Percentiles rank a stretch among this genome's conserved stretches.
Evolutionary conservation across 2,113 vertebrate genomes (phyloP).

Genomic region (Oxyruncus cristatus): DNA sequence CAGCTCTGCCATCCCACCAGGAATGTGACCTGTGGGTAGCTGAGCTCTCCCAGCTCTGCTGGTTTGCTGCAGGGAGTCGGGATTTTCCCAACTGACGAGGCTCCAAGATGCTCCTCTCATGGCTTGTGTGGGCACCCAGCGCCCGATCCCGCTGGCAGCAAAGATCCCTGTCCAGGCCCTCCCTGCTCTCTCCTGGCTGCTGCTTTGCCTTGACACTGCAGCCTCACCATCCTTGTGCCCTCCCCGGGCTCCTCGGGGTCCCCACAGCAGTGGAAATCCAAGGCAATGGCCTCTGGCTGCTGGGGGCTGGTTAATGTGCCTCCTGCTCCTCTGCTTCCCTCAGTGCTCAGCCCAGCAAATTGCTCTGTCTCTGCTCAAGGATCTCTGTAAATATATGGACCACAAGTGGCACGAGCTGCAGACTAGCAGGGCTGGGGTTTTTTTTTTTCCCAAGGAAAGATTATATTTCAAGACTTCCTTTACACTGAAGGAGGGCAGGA

Average conservation of each 20-base stretch:
- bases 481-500: neutral
- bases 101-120: neutral
- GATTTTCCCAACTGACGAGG: neutral
- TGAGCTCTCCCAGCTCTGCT: neutral
- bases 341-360: neutral
- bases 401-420: neutral
- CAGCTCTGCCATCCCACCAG: neutral
- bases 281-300: neutral
- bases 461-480: neutral
- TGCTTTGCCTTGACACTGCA: neutral
- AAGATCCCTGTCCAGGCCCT: neutral
- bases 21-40: neutral
- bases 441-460: neutral
- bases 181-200: neutral
- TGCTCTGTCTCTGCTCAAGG: conserved; percentile 41
- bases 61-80: neutral
- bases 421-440: neutral
- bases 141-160: fast-evolving
- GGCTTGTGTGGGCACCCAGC: neutral
- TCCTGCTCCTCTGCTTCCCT: neutral
- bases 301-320: neutral
- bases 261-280: neutral
- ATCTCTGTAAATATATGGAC: conserved; percentile 18
- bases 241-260: neutral
- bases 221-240: neutral